A percentile compares a stretch with the other conserved stretches of the same genome.
Conservation (phyloP, 2,113 vertebrate species). For the Toxotes jaculatrix region DNA sequence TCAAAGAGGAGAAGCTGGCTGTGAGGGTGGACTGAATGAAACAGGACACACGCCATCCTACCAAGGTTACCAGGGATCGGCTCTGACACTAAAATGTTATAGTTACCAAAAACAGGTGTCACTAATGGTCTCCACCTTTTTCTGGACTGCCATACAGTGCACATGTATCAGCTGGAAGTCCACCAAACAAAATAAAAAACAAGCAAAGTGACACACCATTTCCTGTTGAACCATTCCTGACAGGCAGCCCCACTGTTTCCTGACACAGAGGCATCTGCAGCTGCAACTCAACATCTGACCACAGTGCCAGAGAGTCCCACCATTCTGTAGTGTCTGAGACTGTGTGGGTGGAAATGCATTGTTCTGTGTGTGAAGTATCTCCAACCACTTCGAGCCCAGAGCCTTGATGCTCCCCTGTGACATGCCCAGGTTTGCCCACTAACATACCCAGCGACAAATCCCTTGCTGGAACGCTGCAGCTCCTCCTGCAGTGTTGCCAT, state of each 20-base stretch:
- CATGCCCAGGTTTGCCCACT: conserved; percentile 73
- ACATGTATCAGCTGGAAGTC: conserved; percentile 44
- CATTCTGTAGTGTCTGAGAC: conserved; percentile 20
- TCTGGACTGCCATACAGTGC: not conserved
- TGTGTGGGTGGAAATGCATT: conserved; percentile 49
- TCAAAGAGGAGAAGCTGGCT: conserved; percentile 45
- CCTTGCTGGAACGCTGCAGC: conserved; percentile 41
- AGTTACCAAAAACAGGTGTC: conserved; percentile 54
- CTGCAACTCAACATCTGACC: conserved; percentile 47
- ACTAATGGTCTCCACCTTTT: not conserved
- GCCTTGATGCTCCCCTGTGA: conserved; percentile 55
- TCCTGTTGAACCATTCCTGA: conserved; percentile 59
- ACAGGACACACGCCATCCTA: conserved; percentile 40
- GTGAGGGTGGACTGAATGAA: conserved; percentile 32
- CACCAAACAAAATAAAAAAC: conserved; percentile 62
- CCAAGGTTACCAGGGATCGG: conserved; percentile 53
- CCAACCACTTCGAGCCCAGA: conserved; percentile 4
- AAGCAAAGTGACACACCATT: conserved; percentile 39
- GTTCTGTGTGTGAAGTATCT: conserved; percentile 47
- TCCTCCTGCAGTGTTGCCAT: conserved; percentile 61
- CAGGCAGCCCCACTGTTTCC: conserved; percentile 54
- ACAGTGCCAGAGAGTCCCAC: conserved; percentile 8
- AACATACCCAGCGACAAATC: conserved; percentile 54
- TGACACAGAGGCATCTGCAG: conserved; percentile 69
- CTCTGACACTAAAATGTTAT: conserved; percentile 34